A percentile compares a stretch with the other conserved stretches of the same genome.
Evolutionary conservation across 2,797 vertebrate genomes (phyloP).

Genomic region (Coendou prehensilis): DNA sequence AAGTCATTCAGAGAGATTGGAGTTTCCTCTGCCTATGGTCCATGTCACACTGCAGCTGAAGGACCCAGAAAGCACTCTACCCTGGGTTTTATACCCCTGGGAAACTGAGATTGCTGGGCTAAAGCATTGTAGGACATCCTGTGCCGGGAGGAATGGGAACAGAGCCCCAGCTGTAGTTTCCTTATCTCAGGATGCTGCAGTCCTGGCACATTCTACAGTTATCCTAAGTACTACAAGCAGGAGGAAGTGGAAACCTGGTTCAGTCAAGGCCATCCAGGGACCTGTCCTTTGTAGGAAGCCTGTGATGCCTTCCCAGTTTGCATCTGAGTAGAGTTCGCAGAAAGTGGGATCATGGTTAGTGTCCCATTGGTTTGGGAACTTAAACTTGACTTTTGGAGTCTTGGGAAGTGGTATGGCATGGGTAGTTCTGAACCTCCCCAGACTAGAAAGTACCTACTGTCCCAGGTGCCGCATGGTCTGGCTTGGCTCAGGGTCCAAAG

Average conservation of each 20-base stretch:
- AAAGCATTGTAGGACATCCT: neutral
- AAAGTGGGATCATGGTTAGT: neutral
- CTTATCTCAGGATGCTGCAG: neutral
- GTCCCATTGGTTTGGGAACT: neutral
- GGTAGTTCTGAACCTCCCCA: neutral
- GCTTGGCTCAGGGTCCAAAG: neutral
- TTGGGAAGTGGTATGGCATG: neutral
- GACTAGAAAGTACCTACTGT: neutral
- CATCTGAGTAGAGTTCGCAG: neutral
- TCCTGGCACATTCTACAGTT: neutral
- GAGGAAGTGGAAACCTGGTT: neutral
- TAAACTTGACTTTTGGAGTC: neutral
- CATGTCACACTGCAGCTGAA: neutral
- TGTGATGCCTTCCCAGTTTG: neutral
- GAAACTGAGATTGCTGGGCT: neutral
- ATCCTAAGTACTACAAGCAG: neutral
- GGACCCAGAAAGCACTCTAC: neutral
- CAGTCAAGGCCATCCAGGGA: neutral
- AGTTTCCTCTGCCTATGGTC: neutral
- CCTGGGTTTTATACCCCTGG: neutral
- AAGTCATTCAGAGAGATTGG: neutral
- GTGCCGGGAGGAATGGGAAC: neutral
- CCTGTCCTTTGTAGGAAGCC: neutral
- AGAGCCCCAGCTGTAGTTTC: neutral
- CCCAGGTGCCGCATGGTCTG: neutral